phyloP scores from a whole-genome alignment of 2,888 invertebrate species.

The Leptinotarsa peninsularis region DNA sequence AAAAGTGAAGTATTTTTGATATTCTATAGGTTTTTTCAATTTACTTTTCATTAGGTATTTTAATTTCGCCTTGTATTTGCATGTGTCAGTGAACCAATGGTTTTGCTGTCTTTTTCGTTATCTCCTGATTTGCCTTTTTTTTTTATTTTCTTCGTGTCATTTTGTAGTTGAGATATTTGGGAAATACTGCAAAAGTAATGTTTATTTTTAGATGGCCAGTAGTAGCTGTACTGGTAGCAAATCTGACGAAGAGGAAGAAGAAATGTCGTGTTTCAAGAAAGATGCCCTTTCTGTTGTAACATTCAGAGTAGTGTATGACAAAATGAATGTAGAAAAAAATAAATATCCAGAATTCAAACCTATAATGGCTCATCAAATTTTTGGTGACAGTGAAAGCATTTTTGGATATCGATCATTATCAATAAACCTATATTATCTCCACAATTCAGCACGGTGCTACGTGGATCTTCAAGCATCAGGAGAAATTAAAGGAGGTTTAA shows the following conservation, averaged over 20 bases:
- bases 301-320: conserved; percentile 51
- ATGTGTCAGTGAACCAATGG: too few species aligned
- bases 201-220: conserved; percentile 39
- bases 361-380: conserved; percentile 93
- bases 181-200: too few species aligned
- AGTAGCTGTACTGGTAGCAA: conserved; percentile 30
- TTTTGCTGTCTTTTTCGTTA: too few species aligned
- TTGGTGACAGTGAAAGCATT: conserved; percentile 89
- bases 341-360: conserved; percentile 73
- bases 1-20: too few species aligned
- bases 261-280: conserved; percentile 52
- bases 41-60: too few species aligned
- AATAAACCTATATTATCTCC: conserved; percentile 59
- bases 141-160: too few species aligned
- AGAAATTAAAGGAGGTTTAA: conserved; percentile 69
- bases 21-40: too few species aligned
- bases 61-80: too few species aligned
- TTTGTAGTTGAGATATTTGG: too few species aligned
- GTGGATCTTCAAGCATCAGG: conserved; percentile 79
- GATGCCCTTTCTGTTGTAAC: conserved; percentile 50
- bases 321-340: conserved; percentile 43
- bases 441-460: conserved; percentile 71
- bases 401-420: conserved; percentile 91
- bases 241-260: conserved; percentile 44
- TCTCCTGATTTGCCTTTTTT: too few species aligned